These are phyloP conservation scores for Baryphthengus martii DNA, from an alignment of 2,113 vertebrate genomes.

Conservation along the genomic window DNA sequence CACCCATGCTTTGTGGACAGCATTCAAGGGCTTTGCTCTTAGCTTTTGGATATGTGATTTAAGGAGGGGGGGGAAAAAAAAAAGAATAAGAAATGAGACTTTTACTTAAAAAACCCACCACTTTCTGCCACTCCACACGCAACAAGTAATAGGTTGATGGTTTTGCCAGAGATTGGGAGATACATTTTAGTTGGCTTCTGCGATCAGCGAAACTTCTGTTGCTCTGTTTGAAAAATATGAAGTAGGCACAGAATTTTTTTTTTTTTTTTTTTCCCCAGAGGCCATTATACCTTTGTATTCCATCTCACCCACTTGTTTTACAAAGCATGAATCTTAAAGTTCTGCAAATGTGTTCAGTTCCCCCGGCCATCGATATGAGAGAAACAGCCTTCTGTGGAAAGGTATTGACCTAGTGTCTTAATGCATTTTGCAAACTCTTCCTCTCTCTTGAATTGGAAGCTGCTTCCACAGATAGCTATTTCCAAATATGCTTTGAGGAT, in stretches of 20 bases:
- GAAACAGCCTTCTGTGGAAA: not conserved
- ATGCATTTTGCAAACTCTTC: not conserved
- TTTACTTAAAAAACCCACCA: not conserved
- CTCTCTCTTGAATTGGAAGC: not conserved
- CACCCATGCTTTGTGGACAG: not conserved
- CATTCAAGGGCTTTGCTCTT: not conserved
- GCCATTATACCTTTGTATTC: not conserved
- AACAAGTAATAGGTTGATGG: not conserved
- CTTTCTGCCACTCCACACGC: not conserved
- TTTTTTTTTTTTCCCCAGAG: no score
- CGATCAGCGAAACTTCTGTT: not conserved
- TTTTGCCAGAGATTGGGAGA: not conserved
- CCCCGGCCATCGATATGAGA: not conserved
- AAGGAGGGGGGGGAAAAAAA: fast-evolving
- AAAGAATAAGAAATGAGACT: not conserved
- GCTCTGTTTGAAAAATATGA: not conserved
- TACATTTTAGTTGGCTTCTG: not conserved
- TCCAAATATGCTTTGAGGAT: not conserved
- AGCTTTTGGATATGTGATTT: not conserved
- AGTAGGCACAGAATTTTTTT: not conserved
- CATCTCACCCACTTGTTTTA: not conserved
- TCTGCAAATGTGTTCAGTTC: not conserved
- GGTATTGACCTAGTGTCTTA: not conserved
- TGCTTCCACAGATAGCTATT: not conserved
- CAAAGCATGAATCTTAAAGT: not conserved